Evolutionary conservation across 1,140 invertebrate genomes (phyloP), one percentile per base, ranked within the genome.

Genomic region (Anastrepha obliqua): DNA sequence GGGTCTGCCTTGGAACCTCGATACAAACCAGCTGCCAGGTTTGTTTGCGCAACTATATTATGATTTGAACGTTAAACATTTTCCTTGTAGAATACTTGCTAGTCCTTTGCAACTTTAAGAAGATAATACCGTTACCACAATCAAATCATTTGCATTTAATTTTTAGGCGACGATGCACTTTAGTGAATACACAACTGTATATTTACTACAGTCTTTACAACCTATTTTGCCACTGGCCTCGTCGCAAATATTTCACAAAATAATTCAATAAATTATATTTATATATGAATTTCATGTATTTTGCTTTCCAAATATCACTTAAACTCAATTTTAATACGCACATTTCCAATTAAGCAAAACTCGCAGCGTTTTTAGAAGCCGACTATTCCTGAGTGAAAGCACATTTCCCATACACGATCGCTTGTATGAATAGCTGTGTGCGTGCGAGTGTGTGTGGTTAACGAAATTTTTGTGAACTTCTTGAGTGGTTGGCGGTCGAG

Each of bases 261-360:
- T 74, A 17, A 74, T 47, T 74, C 39, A 74, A 74, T 44, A 47
- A 74, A 74, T n/a, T 74, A 47, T 74, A 74, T 15, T 74, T 74
- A 44, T 17, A 62, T 62, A 17, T 62, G 11, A 5, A 62, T 62
- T 62, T 39, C 11, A 29, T 8, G 20, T 67, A 39, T 42, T 74
- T 47, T n/a, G 0, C 42, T 17, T 74, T 42, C 67, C 67, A 74
- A 74, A 74, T 74, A 44, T 44, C 67, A 85, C 58, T 13, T 42
- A 85, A 85, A 85, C 1, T 29, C 70, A 86, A 39, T 39, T 8
- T 86, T n/a, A 86, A 86, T 86, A 64, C 60, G 85, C 58, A 62
- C 60, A 86, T 86, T 86, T 86, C 58, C 42, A 60, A 62, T 62
- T 86, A 47, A 86, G 58, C 85, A 64, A 86, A 86, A 86, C 58